Percentiles rank a stretch among this genome's conserved stretches.
These are phyloP conservation scores for Agrilus cyanescens DNA, from an alignment of 2,888 invertebrate genomes.

Conservation along the genomic window DNA sequence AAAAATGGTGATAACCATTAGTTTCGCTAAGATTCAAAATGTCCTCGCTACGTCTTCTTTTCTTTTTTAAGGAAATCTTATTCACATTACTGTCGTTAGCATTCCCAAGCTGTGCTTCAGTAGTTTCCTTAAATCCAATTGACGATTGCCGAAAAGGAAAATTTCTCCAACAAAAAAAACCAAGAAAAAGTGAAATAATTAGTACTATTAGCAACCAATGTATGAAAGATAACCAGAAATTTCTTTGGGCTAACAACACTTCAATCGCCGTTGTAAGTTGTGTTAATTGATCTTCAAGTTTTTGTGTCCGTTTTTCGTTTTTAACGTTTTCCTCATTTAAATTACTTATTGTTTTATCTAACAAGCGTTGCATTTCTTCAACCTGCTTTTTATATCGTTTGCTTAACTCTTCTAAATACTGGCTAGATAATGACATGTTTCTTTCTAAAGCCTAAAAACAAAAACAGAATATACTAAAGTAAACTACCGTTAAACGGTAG, in stretches of 20 bases:
- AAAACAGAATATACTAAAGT: too few species aligned
- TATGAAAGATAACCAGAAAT: slow-evolving; percentile 50
- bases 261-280: slow-evolving; percentile 50
- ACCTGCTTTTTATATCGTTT: slow-evolving; percentile 92
- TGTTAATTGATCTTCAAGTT: slow-evolving; percentile 47
- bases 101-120: slow-evolving; percentile 39
- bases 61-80: slow-evolving; percentile 42
- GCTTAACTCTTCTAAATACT: slow-evolving; percentile 93
- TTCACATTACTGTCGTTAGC: slow-evolving; percentile 54
- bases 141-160: slow-evolving; percentile 20
- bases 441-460: slow-evolving; percentile 69
- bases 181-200: slow-evolving; percentile 38
- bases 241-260: slow-evolving; percentile 46
- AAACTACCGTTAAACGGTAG: too few species aligned
- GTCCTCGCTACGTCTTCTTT: slow-evolving; percentile 64
- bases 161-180: slow-evolving; percentile 40
- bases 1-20: slow-evolving; percentile 39
- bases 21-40: slow-evolving; percentile 48
- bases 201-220: slow-evolving; percentile 43
- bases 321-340: slow-evolving; percentile 65
- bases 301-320: slow-evolving; percentile 58
- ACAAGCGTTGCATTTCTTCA: slow-evolving; percentile 81
- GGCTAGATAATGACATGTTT: slow-evolving; percentile 93
- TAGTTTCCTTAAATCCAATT: slow-evolving; percentile 5
- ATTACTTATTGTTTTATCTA: slow-evolving; percentile 65